These are phyloP conservation scores for Carabus problematicus DNA, from an alignment of 2,888 invertebrate genomes.

Conservation along the genomic window DNA sequence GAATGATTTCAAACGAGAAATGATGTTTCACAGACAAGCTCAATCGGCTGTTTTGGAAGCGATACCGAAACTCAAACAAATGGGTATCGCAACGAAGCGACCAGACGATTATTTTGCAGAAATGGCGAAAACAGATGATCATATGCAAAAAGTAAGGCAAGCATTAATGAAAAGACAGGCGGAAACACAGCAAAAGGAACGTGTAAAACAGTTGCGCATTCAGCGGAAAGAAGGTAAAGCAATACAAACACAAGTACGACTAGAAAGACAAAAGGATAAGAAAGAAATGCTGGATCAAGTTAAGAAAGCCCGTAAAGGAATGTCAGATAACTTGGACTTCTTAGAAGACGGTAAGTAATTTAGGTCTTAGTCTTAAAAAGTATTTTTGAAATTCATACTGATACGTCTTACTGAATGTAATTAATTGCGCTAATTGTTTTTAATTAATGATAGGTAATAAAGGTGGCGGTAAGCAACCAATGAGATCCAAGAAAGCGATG, in stretches of 20 bases:
- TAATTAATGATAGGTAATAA: constrained; percentile 2
- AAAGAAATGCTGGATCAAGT: constrained; percentile 90
- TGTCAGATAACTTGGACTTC: constrained; percentile 80
- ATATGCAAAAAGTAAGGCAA: constrained; percentile 94
- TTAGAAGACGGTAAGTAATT: constrained; percentile 70
- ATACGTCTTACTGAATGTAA: not conserved
- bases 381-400: not conserved
- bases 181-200: constrained; percentile 86
- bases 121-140: constrained; percentile 97
- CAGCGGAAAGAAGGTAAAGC: constrained; percentile 94
- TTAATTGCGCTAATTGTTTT: not conserved
- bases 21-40: constrained; percentile 84
- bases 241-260: constrained; percentile 79
- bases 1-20: constrained; percentile 93
- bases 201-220: constrained; percentile 86
- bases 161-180: constrained; percentile 84
- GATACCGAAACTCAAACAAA: constrained; percentile 76
- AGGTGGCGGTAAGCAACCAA: constrained; percentile 47
- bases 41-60: constrained; percentile 86
- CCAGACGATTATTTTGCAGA: constrained; percentile 99
- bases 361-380: not conserved
- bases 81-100: constrained; percentile 78
- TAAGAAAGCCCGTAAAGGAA: constrained; percentile 90
- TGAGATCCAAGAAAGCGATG: constrained; percentile 56
- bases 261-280: constrained; percentile 89